Evolutionary conservation across 2,888 invertebrate genomes (phyloP), one percentile per base, ranked within the genome.

Genomic region (Agonopterix alstromeriana): DNA sequence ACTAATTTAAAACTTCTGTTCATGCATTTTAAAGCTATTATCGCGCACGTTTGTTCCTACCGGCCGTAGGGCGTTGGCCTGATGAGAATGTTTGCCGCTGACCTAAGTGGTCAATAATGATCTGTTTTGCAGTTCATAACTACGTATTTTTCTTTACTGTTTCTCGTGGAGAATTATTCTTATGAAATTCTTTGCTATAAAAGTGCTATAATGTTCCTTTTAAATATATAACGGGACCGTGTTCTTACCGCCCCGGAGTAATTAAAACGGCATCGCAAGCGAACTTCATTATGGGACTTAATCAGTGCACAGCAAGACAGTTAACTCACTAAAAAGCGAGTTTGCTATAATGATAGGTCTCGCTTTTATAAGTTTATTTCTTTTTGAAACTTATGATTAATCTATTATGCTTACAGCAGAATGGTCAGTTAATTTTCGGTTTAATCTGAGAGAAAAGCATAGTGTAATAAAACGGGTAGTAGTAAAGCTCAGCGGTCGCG

Each of bases 91-190:
- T 84, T 83, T 78, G 82, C 81, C 72, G 79, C 73, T 82, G 84
- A 84, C 82, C 84, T 76, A 80, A 85, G 83, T 83, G 81, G 80
- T 81, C 84, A 84, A 80, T 84, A 84, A 85, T 85, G 84, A 84
- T 85, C 80, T 82, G 79, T 79, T 84, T 78, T 81, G 76, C 74
- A 71, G 70, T 75, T 69, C 27, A 27, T 75, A n/a, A 72, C 69
- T 67, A 65, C 68, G 67, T 72, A 74, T 77, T 75, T 38, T 74
- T 77, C 70, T 70, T 72, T 68, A 70, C 69, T 67, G 67, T 70
- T 73, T 70, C 63, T 66, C 60, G 63, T 67, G 63, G 59, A 59
- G 59, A 53, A 63, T 17, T 45, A 10, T 45, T 47, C 27, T 42
- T 43, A 45, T 43, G 41, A 46, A 48, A 44, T 44, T 7, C 35